Evolutionary conservation across 2,113 vertebrate genomes (phyloP), one percentile per base, ranked within the genome.

Genomic region (Otis tarda): DNA sequence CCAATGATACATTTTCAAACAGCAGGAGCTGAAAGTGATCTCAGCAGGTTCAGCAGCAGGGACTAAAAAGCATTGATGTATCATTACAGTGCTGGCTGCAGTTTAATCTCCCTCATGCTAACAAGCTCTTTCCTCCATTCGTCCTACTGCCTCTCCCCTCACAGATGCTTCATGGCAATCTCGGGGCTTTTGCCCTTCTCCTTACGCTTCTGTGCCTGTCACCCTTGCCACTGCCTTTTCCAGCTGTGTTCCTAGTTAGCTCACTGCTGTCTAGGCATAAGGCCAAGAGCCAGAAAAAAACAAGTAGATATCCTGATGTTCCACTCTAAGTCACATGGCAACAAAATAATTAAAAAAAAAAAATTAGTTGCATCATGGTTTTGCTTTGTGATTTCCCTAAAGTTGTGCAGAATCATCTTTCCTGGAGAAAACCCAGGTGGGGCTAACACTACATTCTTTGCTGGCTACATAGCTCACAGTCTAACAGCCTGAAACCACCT

Each of bases 151-250:
- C 20, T 78, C 28, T 81, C 8, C 11, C 15, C 14, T 70, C 47
- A 39, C 39, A 67, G 30, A 15, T 2, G 4, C 16, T 64, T 78
- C 23, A 47, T 1, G 1, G 23, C 0, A 3, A 30, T 19, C 37
- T 43, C 45, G 9, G 23, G 14, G 25, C 4, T 77, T 65, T 50
- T 83, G 21, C 19, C 50, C 24, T 80, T 83, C 33, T 87, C 22
- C n/a, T 65, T 12, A 2, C 75, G 7, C 7, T 56, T 53, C 60
- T 50, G 27, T 39, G 24, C 16, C 37, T 69, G 45, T 25, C 50
- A 64, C 33, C 14, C 11, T 57, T 65, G 31, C 49, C 59, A 41
- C 2, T 17, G 7, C 13, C 33, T 65, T 65, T 77, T 90, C 61
- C 60, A 77, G 0, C 33, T 24, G 3, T 2, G 3, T 14, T 80